A percentile compares a stretch with the other conserved stretches of the same genome.
Evolutionary conservation across 2,888 invertebrate species (phyloP).

Genomic region (Lysandra coridon): DNA sequence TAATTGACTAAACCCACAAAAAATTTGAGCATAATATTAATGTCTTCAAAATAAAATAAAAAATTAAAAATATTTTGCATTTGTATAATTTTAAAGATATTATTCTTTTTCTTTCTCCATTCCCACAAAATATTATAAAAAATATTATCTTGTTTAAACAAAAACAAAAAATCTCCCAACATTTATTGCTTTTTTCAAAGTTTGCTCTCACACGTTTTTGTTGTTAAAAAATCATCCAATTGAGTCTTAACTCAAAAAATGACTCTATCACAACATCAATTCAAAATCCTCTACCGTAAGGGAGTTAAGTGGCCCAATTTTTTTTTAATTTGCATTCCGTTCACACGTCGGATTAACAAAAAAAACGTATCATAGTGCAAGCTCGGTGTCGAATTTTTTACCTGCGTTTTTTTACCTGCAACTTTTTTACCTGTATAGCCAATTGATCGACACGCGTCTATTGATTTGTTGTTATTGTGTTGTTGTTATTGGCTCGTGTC

Average conservation of each 20-base stretch:
- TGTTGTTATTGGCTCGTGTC: slow-evolving; percentile 13
- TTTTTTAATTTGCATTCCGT: slow-evolving; percentile 54
- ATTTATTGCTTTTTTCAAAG: background rate
- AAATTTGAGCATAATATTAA: no score
- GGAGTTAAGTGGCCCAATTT: slow-evolving; percentile 57
- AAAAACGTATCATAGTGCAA: slow-evolving; percentile 24
- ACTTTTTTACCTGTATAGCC: slow-evolving; percentile 37
- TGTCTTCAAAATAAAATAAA: no score
- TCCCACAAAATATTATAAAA: background rate
- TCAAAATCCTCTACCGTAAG: slow-evolving; percentile 56
- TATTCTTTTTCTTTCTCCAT: background rate
- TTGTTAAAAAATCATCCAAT: slow-evolving; percentile 38
- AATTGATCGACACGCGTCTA: slow-evolving; percentile 29
- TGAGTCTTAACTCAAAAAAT: slow-evolving; percentile 43
- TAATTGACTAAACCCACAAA: no score
- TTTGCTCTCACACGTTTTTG: slow-evolving; percentile 52
- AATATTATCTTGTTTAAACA: background rate
- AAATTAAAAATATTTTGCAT: no score
- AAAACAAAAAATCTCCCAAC: background rate
- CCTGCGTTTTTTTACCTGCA: slow-evolving; percentile 32
- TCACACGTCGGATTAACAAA: slow-evolving; percentile 56
- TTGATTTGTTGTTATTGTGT: slow-evolving; percentile 23
- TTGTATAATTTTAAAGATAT: background rate
- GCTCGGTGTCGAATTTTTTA: slow-evolving; percentile 27
- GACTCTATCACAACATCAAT: slow-evolving; percentile 51